Evolutionary conservation across 2,113 vertebrate species (phyloP), one percentile per base, ranked within the genome.

Genomic region (Corapipo altera): DNA sequence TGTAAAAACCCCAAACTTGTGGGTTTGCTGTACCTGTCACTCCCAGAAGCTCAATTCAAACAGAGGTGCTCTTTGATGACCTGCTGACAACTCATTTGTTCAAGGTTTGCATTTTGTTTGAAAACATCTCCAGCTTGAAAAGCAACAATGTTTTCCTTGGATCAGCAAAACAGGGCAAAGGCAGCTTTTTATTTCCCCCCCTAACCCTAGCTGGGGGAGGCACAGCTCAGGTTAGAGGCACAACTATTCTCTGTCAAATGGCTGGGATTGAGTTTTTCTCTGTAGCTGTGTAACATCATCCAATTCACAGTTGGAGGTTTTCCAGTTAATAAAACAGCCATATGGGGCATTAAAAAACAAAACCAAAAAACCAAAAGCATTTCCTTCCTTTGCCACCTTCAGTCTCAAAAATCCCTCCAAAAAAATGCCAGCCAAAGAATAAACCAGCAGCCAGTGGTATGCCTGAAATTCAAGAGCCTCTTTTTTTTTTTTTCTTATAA

Each of bases 281-380:
- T 82, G 79, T 78, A 55, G 94, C 91, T 85, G 74, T 83, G 8
- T 76, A 96, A 95, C 39, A 43, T 93, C 80, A 95, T 95, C 85
- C 95, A 97, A 83, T 78, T 96, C 96, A 82, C 44, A 75, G 89
- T 19, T 93, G 82, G 84, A 97, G 79, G 81, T 75, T 78, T 93
- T 77, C 87, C 92, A 93, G 62, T 82, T 79, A 95, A 97, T 67
- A 77, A 79, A 92, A 79, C 0, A 4, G 73, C 66, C 74, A 77
- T 95, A 96, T 75, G 28, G 37, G 77, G 16, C 92, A 88, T 92
- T 67, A 86, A 77, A 94, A 93, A 94, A 62, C 15, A 71, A 90
- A 71, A 52, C 9, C 11, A 55, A 86, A 85, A 66, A 80, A 4
- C 9, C 33, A 28, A 89, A 92, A 91, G 74, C 52, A 81, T 46